Evolutionary conservation across 1,140 invertebrate species (phyloP).

Genomic region (Bombus terrestris): DNA sequence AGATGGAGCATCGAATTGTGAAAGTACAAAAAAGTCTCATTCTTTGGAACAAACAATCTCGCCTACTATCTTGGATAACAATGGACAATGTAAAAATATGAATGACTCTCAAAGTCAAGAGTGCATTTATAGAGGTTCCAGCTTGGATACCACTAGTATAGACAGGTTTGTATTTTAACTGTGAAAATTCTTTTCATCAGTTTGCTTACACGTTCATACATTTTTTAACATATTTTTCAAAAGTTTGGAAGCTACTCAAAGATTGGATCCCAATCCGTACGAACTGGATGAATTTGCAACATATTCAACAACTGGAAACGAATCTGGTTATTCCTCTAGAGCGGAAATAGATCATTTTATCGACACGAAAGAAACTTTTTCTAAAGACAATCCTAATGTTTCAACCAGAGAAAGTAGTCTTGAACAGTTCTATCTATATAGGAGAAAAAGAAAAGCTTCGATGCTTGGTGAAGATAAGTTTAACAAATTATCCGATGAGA

Average conservation of each 20-base stretch:
- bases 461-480: slow-evolving; percentile 83
- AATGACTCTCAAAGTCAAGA: slow-evolving; percentile 62
- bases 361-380: slow-evolving; percentile 69
- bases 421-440: slow-evolving; percentile 76
- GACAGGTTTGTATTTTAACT: slow-evolving; percentile 70
- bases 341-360: slow-evolving; percentile 70
- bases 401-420: slow-evolving; percentile 65
- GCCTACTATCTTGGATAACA: slow-evolving; percentile 57
- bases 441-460: slow-evolving; percentile 75
- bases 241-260: slow-evolving; percentile 40
- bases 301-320: slow-evolving; percentile 64
- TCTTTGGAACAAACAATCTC: slow-evolving; percentile 71
- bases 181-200: not conserved
- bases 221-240: not conserved
- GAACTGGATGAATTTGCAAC: slow-evolving; percentile 62
- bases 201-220: too few relatives aligned
- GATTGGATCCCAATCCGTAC: slow-evolving; percentile 67
- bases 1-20: slow-evolving; percentile 72
- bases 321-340: slow-evolving; percentile 74
- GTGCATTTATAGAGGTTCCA: slow-evolving; percentile 64
- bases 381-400: slow-evolving; percentile 66
- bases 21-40: slow-evolving; percentile 71
- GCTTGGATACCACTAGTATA: slow-evolving; percentile 65
- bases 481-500: slow-evolving; percentile 90
- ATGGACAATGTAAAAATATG: slow-evolving; percentile 60